phyloP scores from a whole-genome alignment of 2,113 vertebrate species.

The Dendropsophus ebraccatus region DNA sequence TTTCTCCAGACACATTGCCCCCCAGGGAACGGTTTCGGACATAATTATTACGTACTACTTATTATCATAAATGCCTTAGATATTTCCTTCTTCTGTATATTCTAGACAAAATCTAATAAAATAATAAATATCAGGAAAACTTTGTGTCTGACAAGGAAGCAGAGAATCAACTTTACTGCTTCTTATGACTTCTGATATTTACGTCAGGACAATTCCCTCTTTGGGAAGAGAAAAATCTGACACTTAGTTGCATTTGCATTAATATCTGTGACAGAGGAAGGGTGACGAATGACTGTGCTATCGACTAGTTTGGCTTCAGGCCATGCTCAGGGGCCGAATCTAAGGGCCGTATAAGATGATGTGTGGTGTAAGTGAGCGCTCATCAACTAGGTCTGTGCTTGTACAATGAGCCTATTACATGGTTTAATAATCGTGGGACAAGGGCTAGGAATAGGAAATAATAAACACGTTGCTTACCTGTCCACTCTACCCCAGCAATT shows the following conservation, averaged over 20 bases:
- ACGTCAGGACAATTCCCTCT: background rate
- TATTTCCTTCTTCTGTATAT: background rate
- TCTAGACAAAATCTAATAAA: conserved; percentile 2
- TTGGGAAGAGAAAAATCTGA: background rate
- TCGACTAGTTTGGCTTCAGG: too few species aligned
- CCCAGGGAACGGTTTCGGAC: background rate
- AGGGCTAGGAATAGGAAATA: too few species aligned
- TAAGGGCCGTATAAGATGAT: too few species aligned
- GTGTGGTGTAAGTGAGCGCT: too few species aligned
- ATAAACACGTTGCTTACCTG: too few species aligned
- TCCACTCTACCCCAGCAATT: too few species aligned
- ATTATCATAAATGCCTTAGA: conserved; percentile 25
- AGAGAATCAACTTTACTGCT: background rate
- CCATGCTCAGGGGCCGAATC: too few species aligned
- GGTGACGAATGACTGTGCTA: too few species aligned
- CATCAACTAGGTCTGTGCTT: too few species aligned
- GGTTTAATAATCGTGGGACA: too few species aligned
- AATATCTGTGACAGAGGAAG: too few species aligned
- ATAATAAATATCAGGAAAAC: conserved; percentile 15
- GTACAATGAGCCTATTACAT: too few species aligned
- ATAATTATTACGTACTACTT: conserved; percentile 2
- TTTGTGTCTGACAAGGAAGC: background rate
- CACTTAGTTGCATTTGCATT: background rate
- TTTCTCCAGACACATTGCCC: conserved; percentile 7
- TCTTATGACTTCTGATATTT: background rate